Conservation (phyloP, 1,140 invertebrate species). For the Leptonema lineaticorne region DNA sequence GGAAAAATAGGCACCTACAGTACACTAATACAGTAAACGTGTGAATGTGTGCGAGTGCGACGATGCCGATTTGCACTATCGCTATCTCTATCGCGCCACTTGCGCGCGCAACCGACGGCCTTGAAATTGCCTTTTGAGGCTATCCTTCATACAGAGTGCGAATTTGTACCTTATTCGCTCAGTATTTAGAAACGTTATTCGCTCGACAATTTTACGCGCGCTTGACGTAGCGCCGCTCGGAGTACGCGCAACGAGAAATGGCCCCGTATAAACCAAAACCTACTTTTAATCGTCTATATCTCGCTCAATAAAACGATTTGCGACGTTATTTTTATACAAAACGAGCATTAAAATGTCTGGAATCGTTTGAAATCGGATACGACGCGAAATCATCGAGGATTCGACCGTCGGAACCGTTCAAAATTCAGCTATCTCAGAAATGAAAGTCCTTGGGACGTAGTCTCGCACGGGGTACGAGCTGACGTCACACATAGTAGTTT, state of each 20-base stretch:
- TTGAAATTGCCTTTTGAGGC: constrained; percentile 13
- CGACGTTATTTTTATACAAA: neutral
- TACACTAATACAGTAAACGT: neutral
- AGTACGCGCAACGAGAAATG: neutral
- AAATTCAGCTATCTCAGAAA: constrained; percentile 43
- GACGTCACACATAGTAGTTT: constrained; percentile 56
- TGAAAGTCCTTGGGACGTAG: constrained; percentile 58
- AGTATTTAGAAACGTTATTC: neutral
- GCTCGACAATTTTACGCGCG: neutral
- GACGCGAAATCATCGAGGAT: neutral
- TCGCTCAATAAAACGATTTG: neutral
- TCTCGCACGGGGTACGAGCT: constrained; percentile 54
- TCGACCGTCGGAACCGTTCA: neutral
- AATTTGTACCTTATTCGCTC: neutral
- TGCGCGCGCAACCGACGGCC: constrained; percentile 12
- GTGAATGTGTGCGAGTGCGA: constrained; percentile 1
- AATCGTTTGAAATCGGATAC: neutral
- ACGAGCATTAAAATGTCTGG: neutral
- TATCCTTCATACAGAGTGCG: neutral
- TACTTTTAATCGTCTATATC: neutral
- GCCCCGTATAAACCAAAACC: neutral
- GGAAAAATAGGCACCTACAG: constrained; percentile 9
- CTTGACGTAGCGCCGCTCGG: neutral
- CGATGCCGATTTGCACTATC: constrained; percentile 4
- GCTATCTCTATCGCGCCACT: neutral